Conservation (phyloP, 92 coral and sea anemone genomes). For the Heliopora coerulea region DNA sequence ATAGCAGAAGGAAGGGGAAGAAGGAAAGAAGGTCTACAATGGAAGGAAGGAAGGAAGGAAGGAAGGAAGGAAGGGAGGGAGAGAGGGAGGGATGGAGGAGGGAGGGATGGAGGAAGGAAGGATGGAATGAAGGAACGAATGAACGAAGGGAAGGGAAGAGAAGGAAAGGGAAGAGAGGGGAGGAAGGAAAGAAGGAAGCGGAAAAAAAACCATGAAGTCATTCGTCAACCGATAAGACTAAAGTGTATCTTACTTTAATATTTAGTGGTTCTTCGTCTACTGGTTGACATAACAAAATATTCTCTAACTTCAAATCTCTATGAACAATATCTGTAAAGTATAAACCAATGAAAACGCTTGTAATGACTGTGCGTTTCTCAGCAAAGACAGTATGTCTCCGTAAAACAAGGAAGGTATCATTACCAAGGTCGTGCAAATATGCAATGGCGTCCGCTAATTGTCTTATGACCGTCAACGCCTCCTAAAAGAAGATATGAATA, state of each 20-base stretch:
- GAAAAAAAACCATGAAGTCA: neutral
- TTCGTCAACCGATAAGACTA: neutral
- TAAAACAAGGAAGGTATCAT: constrained; percentile 4
- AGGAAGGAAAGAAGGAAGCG: neutral
- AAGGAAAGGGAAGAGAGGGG: neutral
- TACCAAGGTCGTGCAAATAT: constrained; percentile 91
- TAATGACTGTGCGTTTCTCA: neutral
- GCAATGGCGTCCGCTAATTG: constrained; percentile 98
- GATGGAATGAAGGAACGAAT: neutral
- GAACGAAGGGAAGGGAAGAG: neutral
- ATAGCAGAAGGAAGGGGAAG: constrained; percentile 5
- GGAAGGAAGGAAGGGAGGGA: constrained; percentile 2
- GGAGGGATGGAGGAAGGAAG: neutral
- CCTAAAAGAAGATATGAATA: constrained; percentile 44
- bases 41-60: constrained; percentile 6
- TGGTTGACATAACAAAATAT: constrained; percentile 93
- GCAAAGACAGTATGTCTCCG: neutral
- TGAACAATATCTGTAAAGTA: constrained; percentile 82
- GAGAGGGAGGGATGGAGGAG: neutral
- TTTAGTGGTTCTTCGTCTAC: constrained; percentile 83
- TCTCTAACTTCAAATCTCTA: constrained; percentile 91
- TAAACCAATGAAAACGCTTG: neutral
- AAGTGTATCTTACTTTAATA: constrained; percentile 63
- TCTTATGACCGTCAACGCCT: constrained; percentile 87
- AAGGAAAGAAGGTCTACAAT: neutral